These are phyloP conservation scores for Cavia aperea DNA, from an alignment of 2,113 vertebrate species.

Conservation along the genomic window DNA sequence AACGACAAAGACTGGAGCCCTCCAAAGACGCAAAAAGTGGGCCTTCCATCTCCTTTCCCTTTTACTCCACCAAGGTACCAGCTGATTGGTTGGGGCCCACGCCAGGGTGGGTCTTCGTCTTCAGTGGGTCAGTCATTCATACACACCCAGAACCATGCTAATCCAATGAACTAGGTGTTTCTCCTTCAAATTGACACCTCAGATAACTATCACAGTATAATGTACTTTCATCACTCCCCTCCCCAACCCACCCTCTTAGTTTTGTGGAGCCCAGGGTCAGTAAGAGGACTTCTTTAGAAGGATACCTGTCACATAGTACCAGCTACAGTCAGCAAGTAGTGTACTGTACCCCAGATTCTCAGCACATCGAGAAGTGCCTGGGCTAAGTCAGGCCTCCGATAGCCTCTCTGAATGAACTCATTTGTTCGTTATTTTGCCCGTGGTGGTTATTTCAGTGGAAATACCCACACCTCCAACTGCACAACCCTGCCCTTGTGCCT, in stretches of 20 bases:
- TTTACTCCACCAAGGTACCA: background rate
- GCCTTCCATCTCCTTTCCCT: background rate
- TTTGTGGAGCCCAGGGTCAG: background rate
- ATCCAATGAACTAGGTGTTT: background rate
- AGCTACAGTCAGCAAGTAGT: accelerated
- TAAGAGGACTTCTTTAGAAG: background rate
- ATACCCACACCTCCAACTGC: background rate
- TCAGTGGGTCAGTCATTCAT: background rate
- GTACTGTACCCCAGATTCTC: accelerated
- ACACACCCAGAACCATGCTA: background rate
- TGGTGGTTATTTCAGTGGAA: no score
- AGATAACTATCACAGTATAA: background rate
- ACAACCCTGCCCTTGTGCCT: background rate
- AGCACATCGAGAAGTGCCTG: background rate
- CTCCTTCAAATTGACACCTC: background rate
- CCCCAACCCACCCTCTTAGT: background rate
- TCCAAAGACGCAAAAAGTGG: background rate
- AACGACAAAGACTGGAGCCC: background rate
- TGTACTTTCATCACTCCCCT: background rate
- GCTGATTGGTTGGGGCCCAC: background rate
- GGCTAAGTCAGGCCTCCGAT: background rate
- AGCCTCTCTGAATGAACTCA: background rate
- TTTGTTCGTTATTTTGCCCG: background rate
- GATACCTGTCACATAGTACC: accelerated
- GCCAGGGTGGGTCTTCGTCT: background rate